Evolutionary conservation across 2,113 vertebrate species (phyloP), one percentile per base, ranked within the genome.

Genomic region (Catharus bicknelli): DNA sequence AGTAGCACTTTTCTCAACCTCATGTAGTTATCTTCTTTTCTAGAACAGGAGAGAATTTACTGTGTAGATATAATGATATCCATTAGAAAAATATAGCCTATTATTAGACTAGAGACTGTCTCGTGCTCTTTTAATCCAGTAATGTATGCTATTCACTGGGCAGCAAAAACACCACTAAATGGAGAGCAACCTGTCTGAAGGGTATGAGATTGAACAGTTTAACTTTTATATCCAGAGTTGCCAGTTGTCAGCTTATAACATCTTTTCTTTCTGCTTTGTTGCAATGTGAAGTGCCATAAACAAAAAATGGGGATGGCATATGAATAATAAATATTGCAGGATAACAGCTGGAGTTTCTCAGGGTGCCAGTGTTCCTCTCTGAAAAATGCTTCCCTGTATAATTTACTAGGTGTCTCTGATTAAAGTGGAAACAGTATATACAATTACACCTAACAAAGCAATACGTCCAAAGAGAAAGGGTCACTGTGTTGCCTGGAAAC

Each of bases 401-500:
- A 95, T 96, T 96, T 95, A 96, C 81, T 89, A 95, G 85, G 45
- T 80, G 66, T 68, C 61, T 77, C 74, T 84, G 48, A 91, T 94
- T 94, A 86, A 90, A 91, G 54, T 1, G 2, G 61, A 83, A 59
- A 77, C 50, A 51, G 51, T 68, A 79, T 93, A 90, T 90, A 93
- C 87, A 92, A 90, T 92, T 96, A 91, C 78, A 9, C 34, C 68
- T 90, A 90, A 96, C 82, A 83, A 92, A 95, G 77, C 3, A 9
- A 79, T 83, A 51, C 74, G 64, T 88, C 48, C n/a, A 48, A 82
- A 95, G 82, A 93, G 93, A 90, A 97, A 95, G 51, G 74, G 83
- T 88, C 86, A 84, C 51, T 73, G 64, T 13, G 95, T 96, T 97
- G 95, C 97, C 86, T 94, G 77, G 95, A 95, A 96, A 97, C 96